Percentiles rank a stretch among this genome's conserved stretches.
phyloP scores from a whole-genome alignment of 2,888 invertebrate species.

The Agonopterix arenella region DNA sequence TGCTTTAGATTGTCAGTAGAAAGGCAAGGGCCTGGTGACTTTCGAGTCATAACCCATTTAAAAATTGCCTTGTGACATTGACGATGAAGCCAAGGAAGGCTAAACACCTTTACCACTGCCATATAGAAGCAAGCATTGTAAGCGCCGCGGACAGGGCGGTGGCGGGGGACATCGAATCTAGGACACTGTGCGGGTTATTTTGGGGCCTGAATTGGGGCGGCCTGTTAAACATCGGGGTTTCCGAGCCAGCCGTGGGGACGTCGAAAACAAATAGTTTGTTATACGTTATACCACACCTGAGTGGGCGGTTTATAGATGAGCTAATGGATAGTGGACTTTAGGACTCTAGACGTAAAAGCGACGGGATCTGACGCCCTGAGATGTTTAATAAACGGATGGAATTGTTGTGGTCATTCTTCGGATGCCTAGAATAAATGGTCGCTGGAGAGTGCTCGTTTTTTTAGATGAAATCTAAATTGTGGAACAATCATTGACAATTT shows the following conservation, averaged over 20 bases:
- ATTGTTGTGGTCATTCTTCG: background rate
- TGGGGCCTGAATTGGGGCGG: slow-evolving; percentile 63
- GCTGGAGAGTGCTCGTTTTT: background rate
- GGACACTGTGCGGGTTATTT: slow-evolving; percentile 64
- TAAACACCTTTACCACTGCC: slow-evolving; percentile 5
- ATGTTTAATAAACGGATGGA: slow-evolving; percentile 1
- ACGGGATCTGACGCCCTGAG: background rate
- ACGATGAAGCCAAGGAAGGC: background rate
- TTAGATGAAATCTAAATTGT: too few relatives aligned
- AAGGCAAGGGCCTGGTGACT: background rate
- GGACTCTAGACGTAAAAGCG: too few relatives aligned
- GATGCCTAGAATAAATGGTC: too few relatives aligned
- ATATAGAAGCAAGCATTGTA: slow-evolving; percentile 4
- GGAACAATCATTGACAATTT: too few relatives aligned
- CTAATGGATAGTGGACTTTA: slow-evolving; percentile 1
- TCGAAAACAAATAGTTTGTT: slow-evolving; percentile 55
- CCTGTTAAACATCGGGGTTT: slow-evolving; percentile 65
- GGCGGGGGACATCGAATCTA: slow-evolving; percentile 46
- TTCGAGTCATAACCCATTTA: background rate
- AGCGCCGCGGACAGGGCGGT: slow-evolving; percentile 15
- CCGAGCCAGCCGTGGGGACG: slow-evolving; percentile 37
- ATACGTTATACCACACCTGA: slow-evolving; percentile 35
- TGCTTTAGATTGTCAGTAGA: background rate
- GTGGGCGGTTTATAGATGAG: slow-evolving; percentile 36
- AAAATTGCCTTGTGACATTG: slow-evolving; percentile 2